Conservation (phyloP, 2,113 vertebrate genomes). For the Vicugna pacos region DNA sequence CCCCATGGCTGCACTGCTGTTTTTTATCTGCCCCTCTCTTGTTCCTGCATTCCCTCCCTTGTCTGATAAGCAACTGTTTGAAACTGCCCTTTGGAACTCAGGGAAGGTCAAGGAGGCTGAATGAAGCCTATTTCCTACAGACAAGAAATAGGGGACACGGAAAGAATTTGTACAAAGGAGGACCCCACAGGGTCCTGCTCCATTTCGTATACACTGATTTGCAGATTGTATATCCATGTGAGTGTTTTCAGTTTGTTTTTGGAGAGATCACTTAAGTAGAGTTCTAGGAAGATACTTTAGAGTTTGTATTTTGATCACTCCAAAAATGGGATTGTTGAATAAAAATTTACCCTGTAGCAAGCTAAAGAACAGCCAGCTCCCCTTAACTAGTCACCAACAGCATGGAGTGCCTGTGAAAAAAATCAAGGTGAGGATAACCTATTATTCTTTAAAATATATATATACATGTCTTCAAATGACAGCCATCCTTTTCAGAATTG, state of each 20-base stretch:
- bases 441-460: neutral
- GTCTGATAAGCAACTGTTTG: too few relatives aligned
- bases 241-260: conserved; percentile 1
- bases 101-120: too few relatives aligned
- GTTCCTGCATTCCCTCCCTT: too few relatives aligned
- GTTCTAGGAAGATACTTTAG: neutral
- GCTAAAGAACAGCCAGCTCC: conserved; percentile 1
- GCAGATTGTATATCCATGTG: neutral
- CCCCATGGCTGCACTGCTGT: too few relatives aligned
- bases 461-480: neutral
- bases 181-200: too few relatives aligned
- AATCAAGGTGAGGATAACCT: neutral
- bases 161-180: too few relatives aligned
- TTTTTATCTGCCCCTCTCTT: too few relatives aligned
- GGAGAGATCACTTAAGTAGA: neutral
- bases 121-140: too few relatives aligned
- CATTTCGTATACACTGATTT: neutral
- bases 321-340: conserved; percentile 30
- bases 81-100: too few relatives aligned
- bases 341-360: neutral
- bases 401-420: conserved; percentile 26
- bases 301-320: neutral
- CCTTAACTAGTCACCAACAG: neutral
- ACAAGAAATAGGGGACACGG: too few relatives aligned
- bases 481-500: conserved; percentile 13